Evolutionary conservation across 2,797 vertebrate species (phyloP).

Genomic region (Gymnodraco acuticeps): DNA sequence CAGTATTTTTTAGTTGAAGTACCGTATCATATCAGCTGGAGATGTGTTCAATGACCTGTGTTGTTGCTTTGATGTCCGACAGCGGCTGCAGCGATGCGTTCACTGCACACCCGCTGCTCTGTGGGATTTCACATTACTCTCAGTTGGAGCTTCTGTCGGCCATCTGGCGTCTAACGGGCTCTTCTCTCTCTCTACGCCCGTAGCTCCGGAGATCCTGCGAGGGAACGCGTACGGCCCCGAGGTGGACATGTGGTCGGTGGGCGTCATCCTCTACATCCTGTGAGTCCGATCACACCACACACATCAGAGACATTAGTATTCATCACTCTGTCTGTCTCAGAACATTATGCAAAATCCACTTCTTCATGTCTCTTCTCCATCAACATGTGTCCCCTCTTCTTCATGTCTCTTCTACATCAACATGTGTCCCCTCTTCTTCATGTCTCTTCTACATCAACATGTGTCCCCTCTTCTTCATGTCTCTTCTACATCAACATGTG

Average conservation of each 20-base stretch:
- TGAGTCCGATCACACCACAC: slow-evolving; percentile 77
- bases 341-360: too few relatives aligned
- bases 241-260: slow-evolving; percentile 95
- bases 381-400: too few relatives aligned
- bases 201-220: slow-evolving; percentile 88
- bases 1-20: background rate
- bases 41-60: slow-evolving; percentile 28
- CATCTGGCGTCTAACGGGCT: slow-evolving; percentile 55
- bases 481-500: too few relatives aligned
- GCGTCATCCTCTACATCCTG: slow-evolving; percentile 94
- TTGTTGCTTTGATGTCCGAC: slow-evolving; percentile 6
- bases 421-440: too few relatives aligned
- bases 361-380: too few relatives aligned
- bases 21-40: background rate
- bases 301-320: background rate
- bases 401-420: too few relatives aligned
- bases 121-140: slow-evolving; percentile 48
- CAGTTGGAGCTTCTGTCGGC: slow-evolving; percentile 25
- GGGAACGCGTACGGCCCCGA: slow-evolving; percentile 90
- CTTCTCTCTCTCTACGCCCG: slow-evolving; percentile 23
- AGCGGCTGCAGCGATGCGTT: slow-evolving; percentile 39
- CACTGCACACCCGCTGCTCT: slow-evolving; percentile 33
- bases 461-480: too few relatives aligned
- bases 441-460: too few relatives aligned
- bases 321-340: slow-evolving; percentile 17